Conservation (phyloP, 2,888 invertebrate genomes). For the Spicauda simplicius region DNA sequence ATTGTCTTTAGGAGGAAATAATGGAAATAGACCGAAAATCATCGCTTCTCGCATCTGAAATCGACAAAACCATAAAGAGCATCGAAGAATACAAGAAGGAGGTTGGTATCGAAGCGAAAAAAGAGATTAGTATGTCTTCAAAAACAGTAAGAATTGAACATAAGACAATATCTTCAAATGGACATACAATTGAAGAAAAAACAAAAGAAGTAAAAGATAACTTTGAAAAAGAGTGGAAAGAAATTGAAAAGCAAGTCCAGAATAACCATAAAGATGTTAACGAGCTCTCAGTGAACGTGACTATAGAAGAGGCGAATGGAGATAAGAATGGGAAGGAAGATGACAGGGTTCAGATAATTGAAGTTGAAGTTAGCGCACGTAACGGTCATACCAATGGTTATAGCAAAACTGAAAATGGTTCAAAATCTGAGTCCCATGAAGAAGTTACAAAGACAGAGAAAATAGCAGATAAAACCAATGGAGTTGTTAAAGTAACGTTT, state of each 20-base stretch:
- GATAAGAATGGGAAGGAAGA: conserved; percentile 16
- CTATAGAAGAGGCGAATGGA: conserved; percentile 26
- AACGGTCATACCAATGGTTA: conserved; percentile 23
- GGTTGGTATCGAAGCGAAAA: conserved; percentile 59
- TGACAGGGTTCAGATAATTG: conserved; percentile 24
- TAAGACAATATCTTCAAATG: conserved; percentile 30
- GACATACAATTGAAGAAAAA: conserved; percentile 41
- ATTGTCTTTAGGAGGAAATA: conserved; percentile 65
- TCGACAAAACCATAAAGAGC: conserved; percentile 72
- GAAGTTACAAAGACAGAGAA: conserved; percentile 1
- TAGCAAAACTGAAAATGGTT: conserved; percentile 34
- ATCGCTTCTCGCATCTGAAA: conserved; percentile 72
- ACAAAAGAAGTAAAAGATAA: conserved; percentile 40
- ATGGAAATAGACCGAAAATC: conserved; percentile 72
- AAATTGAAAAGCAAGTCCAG: conserved; percentile 44
- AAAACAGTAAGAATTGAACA: conserved; percentile 23
- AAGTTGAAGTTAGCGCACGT: conserved; percentile 25
- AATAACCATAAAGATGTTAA: conserved; percentile 31
- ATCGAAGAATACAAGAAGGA: conserved; percentile 78
- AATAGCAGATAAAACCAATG: neutral
- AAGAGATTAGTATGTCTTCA: conserved; percentile 22
- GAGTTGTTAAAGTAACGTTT: neutral
- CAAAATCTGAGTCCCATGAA: conserved; percentile 20
- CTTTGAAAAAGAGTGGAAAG: conserved; percentile 44
- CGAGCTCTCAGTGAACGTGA: conserved; percentile 21